Conservation (phyloP, 2,113 vertebrate species). For the Spizaetus ornatus region DNA sequence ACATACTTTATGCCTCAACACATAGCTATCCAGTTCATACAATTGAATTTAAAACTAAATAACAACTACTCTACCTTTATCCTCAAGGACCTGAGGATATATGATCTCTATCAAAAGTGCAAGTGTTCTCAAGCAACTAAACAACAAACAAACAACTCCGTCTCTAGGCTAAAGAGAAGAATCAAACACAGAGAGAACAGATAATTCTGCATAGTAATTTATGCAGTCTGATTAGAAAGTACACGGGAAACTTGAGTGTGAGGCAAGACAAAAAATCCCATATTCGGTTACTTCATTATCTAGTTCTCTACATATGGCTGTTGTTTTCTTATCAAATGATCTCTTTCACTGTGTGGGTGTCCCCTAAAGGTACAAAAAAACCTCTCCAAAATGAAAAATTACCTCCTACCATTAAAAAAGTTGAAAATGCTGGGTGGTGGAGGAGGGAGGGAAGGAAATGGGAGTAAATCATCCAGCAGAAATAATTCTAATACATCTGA, state of each 20-base stretch:
- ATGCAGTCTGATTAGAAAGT: neutral
- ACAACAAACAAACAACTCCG: neutral
- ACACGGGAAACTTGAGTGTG: neutral
- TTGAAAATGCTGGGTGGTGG: neutral
- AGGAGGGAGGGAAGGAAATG: neutral
- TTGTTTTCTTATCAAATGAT: neutral
- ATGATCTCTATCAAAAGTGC: neutral
- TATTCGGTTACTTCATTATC: neutral
- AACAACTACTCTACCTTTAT: neutral
- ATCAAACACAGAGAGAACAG: neutral
- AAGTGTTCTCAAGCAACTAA: neutral
- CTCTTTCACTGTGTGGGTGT: neutral
- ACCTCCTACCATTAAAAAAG: neutral
- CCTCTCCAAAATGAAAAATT: neutral
- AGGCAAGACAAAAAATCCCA: neutral
- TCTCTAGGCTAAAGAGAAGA: neutral
- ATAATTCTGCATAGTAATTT: neutral
- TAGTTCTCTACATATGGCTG: neutral
- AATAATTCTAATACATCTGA: neutral
- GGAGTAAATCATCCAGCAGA: neutral
- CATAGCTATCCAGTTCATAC: neutral
- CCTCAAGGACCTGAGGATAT: neutral
- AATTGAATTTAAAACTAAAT: neutral
- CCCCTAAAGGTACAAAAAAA: neutral
- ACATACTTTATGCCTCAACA: neutral